phyloP scores from a whole-genome alignment of 1,140 invertebrate species.

The Pachyrhynchus sulphureomaculatus region DNA sequence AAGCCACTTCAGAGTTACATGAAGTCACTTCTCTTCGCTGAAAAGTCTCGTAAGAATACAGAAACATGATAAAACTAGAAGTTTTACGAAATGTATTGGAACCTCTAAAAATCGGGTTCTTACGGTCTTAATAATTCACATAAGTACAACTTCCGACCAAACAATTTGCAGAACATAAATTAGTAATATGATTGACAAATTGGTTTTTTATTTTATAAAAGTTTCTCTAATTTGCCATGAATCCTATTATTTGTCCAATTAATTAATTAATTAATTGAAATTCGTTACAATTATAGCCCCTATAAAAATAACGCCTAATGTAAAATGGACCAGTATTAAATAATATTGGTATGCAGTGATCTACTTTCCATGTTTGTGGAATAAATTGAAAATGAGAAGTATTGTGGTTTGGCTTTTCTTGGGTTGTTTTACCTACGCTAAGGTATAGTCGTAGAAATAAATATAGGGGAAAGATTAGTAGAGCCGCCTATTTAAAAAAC shows the following conservation, averaged over 20 bases:
- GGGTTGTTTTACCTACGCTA: not conserved
- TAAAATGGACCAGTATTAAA: not conserved
- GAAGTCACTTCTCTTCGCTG: too few relatives aligned
- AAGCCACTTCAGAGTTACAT: too few relatives aligned
- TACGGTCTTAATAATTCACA: too few relatives aligned
- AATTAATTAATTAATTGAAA: conserved; percentile 18
- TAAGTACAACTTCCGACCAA: too few relatives aligned
- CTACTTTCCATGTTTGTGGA: not conserved
- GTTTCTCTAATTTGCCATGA: conserved; percentile 36
- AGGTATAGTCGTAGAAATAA: not conserved
- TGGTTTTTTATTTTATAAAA: conserved; percentile 21
- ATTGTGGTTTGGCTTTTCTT: conserved; percentile 8
- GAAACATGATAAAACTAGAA: too few relatives aligned
- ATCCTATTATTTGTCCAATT: conserved; percentile 36
- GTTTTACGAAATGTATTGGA: too few relatives aligned
- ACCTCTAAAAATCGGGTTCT: too few relatives aligned
- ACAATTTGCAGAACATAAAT: not conserved
- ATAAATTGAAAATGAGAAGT: conserved; percentile 6
- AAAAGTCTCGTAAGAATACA: too few relatives aligned
- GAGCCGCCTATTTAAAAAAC: too few relatives aligned
- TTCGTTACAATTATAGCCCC: not conserved
- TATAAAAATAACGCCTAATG: conserved; percentile 3
- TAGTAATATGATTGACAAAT: conserved; percentile 37
- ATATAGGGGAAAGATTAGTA: not conserved
- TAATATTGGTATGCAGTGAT: not conserved